A percentile compares a stretch with the other conserved stretches of the same genome.
phyloP scores from a whole-genome alignment of 2,888 invertebrate genomes.

The Boloria euphrosyne region DNA sequence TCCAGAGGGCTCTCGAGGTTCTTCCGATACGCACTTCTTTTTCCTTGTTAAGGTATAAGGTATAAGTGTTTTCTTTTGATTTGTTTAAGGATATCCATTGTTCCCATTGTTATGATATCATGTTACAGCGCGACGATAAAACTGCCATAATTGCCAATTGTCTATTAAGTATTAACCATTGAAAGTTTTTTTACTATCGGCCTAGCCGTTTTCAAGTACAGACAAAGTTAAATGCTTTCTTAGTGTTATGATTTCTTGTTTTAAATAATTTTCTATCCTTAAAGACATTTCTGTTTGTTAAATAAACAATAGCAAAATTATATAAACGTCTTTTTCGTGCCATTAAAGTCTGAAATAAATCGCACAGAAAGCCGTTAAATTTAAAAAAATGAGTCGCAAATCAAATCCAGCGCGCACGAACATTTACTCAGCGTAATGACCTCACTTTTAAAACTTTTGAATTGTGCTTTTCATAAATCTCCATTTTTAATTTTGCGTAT shows the following conservation, averaged over 20 bases:
- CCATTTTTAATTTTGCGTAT: background rate
- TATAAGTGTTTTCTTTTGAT: background rate
- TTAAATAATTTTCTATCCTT: too few relatives aligned
- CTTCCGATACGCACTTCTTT: slow-evolving; percentile 2
- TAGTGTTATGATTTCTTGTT: too few relatives aligned
- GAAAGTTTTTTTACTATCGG: too few relatives aligned
- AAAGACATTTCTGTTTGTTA: background rate
- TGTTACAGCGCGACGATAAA: too few relatives aligned
- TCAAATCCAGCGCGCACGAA: background rate
- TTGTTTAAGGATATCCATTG: too few relatives aligned
- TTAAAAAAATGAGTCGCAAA: slow-evolving; percentile 14
- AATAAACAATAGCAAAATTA: background rate
- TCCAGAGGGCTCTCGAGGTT: slow-evolving; percentile 1
- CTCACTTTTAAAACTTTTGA: slow-evolving; percentile 8
- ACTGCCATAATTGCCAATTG: too few relatives aligned
- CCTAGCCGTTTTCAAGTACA: too few relatives aligned
- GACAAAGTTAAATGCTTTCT: too few relatives aligned
- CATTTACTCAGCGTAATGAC: slow-evolving; percentile 12
- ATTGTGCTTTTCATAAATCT: slow-evolving; percentile 2
- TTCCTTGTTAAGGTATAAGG: slow-evolving; percentile 4
- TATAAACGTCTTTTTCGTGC: slow-evolving; percentile 5
- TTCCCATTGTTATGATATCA: too few relatives aligned
- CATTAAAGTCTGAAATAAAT: slow-evolving; percentile 16
- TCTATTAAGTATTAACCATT: too few relatives aligned
- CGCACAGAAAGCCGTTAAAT: slow-evolving; percentile 8